Percentiles rank a stretch among this genome's conserved stretches.
Conservation (phyloP, 2,113 vertebrate genomes). For the Pituophis catenifer region DNA sequence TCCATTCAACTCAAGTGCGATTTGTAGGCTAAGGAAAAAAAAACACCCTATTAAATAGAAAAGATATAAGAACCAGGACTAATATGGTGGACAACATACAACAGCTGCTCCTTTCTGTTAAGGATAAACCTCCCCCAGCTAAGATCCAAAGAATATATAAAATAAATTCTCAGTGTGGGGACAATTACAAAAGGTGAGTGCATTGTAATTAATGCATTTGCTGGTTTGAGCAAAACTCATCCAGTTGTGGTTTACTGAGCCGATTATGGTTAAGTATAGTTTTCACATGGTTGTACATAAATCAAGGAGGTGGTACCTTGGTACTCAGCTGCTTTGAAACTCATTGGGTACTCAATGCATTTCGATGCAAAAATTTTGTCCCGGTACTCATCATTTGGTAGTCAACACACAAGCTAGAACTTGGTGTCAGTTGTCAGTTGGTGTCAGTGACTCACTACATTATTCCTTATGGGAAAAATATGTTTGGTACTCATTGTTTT, state of each 20-base stretch:
- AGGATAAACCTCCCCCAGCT: background rate
- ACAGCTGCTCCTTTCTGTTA: background rate
- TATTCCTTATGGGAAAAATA: background rate
- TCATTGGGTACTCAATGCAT: background rate
- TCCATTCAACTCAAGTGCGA: background rate
- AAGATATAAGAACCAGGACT: background rate
- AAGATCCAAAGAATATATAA: background rate
- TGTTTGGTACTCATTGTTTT: background rate
- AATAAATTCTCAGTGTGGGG: background rate
- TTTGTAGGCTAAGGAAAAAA: background rate
- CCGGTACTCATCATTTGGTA: background rate
- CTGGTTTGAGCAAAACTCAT: background rate
- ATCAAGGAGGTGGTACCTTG: background rate
- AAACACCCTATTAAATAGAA: background rate
- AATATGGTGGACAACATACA: background rate
- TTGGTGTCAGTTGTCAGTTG: background rate
- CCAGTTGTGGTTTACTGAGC: background rate
- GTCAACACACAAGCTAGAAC: background rate
- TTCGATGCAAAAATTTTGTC: background rate
- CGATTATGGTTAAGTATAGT: background rate
- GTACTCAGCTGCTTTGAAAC: background rate
- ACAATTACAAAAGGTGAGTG: background rate
- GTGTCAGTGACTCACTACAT: background rate
- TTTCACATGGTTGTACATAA: background rate
- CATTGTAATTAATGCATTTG: background rate